Evolutionary conservation across 2,113 vertebrate genomes (phyloP).

Genomic region (Cochlearius cochlearius): DNA sequence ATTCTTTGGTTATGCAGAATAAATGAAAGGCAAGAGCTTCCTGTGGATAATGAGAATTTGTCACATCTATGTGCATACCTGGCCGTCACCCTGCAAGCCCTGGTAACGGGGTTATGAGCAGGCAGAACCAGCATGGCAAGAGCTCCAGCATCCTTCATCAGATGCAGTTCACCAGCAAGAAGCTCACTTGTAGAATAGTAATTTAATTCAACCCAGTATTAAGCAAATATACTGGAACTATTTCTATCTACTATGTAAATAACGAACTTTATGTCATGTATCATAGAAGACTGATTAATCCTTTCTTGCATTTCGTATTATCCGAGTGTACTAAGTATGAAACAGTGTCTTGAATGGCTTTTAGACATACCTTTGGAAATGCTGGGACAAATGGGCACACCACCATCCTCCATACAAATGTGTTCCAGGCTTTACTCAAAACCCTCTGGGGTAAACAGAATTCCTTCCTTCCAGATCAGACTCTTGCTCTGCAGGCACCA

Average conservation of each 20-base stretch:
- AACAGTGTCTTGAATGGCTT: background rate
- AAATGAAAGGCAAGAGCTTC: background rate
- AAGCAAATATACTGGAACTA: background rate
- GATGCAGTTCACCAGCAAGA: background rate
- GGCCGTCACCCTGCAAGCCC: rapidly evolving
- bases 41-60: background rate
- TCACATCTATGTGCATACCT: background rate
- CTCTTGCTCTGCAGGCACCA: background rate
- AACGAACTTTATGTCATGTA: background rate
- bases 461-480: background rate
- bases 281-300: background rate
- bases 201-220: background rate
- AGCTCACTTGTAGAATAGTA: background rate
- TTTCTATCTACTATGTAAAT: background rate
- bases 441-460: background rate
- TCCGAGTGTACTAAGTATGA: background rate
- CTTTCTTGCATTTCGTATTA: background rate
- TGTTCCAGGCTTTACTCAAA: background rate
- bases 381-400: background rate
- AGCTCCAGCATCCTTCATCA: background rate
- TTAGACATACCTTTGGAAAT: background rate
- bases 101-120: background rate
- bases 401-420: background rate
- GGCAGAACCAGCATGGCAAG: background rate
- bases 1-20: background rate